These are phyloP conservation scores for Saxidomus purpurata DNA, from an alignment of 1,140 invertebrate genomes.

Conservation along the genomic window DNA sequence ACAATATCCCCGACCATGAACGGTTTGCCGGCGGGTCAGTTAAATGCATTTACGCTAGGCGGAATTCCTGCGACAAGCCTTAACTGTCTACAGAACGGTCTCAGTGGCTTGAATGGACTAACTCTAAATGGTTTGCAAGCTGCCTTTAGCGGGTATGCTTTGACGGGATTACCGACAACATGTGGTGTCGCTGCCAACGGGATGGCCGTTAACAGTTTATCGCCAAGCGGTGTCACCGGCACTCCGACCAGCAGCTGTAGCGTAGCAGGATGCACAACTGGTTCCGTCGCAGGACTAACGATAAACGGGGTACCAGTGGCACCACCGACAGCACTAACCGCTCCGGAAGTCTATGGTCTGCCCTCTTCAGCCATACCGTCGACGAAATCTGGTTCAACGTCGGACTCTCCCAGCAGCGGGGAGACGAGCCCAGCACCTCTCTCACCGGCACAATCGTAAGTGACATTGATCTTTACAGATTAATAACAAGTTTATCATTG, in stretches of 20 bases:
- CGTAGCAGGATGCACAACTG: slow-evolving; percentile 16
- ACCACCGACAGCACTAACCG: slow-evolving; percentile 49
- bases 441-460: slow-evolving; percentile 62
- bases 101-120: slow-evolving; percentile 19
- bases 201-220: not conserved
- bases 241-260: slow-evolving; percentile 18
- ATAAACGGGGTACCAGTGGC: slow-evolving; percentile 54
- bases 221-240: not conserved
- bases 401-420: slow-evolving; percentile 28
- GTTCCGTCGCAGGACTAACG: slow-evolving; percentile 19
- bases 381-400: slow-evolving; percentile 9
- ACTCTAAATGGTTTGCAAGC: slow-evolving; percentile 43
- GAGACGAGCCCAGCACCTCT: slow-evolving; percentile 36
- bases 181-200: slow-evolving; percentile 31
- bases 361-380: slow-evolving; percentile 40
- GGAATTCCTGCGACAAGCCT: slow-evolving; percentile 18
- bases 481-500: too few relatives aligned
- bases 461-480: too few relatives aligned
- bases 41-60: slow-evolving; percentile 45
- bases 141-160: slow-evolving; percentile 43
- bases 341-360: slow-evolving; percentile 57
- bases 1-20: slow-evolving; percentile 27
- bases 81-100: slow-evolving; percentile 32
- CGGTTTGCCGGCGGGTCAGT: slow-evolving; percentile 33
- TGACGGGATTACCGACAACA: slow-evolving; percentile 37